Evolutionary conservation across 1,140 invertebrate species (phyloP).

Genomic region (Nephila pilipes): DNA sequence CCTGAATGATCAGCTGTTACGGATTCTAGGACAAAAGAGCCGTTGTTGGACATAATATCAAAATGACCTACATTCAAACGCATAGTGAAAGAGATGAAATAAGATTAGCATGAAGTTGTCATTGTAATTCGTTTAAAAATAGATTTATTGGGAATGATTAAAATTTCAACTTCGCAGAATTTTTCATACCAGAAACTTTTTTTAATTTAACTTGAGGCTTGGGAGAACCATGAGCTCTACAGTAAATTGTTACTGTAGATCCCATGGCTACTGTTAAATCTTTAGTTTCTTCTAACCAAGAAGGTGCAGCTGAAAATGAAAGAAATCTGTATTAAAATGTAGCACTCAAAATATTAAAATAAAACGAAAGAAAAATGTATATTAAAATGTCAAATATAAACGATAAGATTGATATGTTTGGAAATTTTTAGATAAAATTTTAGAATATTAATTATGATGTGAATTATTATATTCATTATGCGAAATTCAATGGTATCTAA

Average conservation of each 20-base stretch:
- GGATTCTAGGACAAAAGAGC: conserved; percentile 27
- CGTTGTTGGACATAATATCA: conserved; percentile 48
- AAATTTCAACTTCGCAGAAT: background rate
- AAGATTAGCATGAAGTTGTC: too few relatives aligned
- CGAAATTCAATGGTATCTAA: too few relatives aligned
- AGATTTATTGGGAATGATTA: background rate
- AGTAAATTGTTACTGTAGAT: conserved; percentile 80
- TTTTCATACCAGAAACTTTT: conserved; percentile 49
- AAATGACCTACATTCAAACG: background rate
- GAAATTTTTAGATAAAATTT: too few relatives aligned
- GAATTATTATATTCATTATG: too few relatives aligned
- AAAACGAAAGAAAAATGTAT: too few relatives aligned
- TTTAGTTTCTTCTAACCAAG: conserved; percentile 83
- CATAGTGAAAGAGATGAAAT: background rate
- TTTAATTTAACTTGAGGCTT: conserved; percentile 66
- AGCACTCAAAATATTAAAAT: too few relatives aligned
- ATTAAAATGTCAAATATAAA: too few relatives aligned
- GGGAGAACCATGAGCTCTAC: conserved; percentile 75
- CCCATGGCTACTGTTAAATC: conserved; percentile 82
- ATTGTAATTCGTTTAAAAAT: too few relatives aligned
- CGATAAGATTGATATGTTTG: too few relatives aligned
- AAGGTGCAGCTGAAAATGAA: conserved; percentile 82
- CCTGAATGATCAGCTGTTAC: conserved; percentile 44
- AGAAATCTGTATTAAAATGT: too few relatives aligned
- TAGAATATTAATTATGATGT: too few relatives aligned